Base-by-base conservation (phyloP, 2,113 vertebrate species). In the Mirza zaza region DNA sequence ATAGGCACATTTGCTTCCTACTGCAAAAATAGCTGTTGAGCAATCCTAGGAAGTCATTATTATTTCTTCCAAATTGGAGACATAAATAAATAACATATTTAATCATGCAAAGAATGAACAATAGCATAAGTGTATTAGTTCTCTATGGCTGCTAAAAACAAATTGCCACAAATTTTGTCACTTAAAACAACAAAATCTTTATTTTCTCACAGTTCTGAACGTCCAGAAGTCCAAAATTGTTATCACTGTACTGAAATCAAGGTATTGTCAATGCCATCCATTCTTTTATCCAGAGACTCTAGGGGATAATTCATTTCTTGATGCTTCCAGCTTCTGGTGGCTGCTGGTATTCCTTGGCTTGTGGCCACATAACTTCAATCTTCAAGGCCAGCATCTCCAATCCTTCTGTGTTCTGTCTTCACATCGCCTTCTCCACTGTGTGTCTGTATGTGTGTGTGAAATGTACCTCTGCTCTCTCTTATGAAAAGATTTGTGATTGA, bases 261-360 rank as follows among this genome's bases (percentile, higher is more conserved):
- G 20, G 17, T 68, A 12, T 42, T 21, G 4, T 29, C 8, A 29
- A 25, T 9, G 18, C 20, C 55, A 0, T 2, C 20, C 55, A 0
- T 2, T 21, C 36, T 87, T 87, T 71, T 84, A 36, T 21, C 13
- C 34, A 14, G 23, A 93, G 23, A 13, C 10, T 65, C 36, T 5
- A 32, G 25, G 27, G 8, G 8, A 73, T 14, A 65, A 52, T 12
- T 2, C 18, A 7, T 52, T 59, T 12, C 27, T 45, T 32, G 34
- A 11, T 14, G 25, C 32, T 71, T n/a, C 42, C 20, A 39, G 5
- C 8, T 65, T 39, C 21, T 52, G 14, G 5, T 45, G 32, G 18
- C 13, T 73, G 11, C 21, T 59, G 15, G 39, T 12, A 45, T 71
- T 59, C 21, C 25, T 50, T 11, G 45, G 11, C 13, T 57, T 65